Evolutionary conservation across 2,888 invertebrate genomes (phyloP).

Genomic region (Zeuzera pyrina): DNA sequence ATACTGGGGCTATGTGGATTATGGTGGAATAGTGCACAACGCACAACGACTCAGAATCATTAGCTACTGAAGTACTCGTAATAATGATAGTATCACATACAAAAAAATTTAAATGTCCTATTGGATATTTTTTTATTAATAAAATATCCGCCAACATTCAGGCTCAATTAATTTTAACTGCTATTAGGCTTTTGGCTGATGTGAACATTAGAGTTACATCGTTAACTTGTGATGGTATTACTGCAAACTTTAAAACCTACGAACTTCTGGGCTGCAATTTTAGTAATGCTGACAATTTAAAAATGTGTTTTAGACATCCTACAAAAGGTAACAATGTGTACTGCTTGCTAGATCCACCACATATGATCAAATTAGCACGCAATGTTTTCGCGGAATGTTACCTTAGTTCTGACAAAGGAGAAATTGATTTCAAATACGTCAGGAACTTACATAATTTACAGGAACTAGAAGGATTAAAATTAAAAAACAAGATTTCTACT

Average conservation of each 20-base stretch:
- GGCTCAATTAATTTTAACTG: conserved; percentile 10
- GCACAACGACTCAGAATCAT: too few species aligned
- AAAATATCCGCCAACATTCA: conserved; percentile 10
- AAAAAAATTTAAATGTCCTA: conserved; percentile 15
- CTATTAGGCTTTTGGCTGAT: conserved; percentile 9
- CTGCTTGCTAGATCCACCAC: too few species aligned
- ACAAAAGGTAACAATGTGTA: too few species aligned
- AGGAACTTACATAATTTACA: conserved; percentile 13
- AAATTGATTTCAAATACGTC: conserved; percentile 4
- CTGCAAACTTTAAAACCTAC: conserved; percentile 8
- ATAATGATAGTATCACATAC: conserved; percentile 15
- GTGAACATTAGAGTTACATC: conserved; percentile 11
- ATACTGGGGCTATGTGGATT: conserved; percentile 14
- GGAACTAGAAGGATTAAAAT: conserved; percentile 13
- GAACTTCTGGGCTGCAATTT: too few species aligned
- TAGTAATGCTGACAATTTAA: too few species aligned
- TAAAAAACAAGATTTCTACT: conserved; percentile 7
- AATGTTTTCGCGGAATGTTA: conserved; percentile 9
- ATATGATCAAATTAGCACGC: conserved; percentile 12
- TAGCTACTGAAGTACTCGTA: conserved; percentile 11
- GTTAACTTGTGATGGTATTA: conserved; percentile 11
- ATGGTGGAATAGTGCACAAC: conserved; percentile 9
- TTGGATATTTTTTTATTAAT: conserved; percentile 17
- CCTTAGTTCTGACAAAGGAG: conserved; percentile 3
- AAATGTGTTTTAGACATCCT: too few species aligned